Evolutionary conservation across 2,797 vertebrate genomes (phyloP), one percentile per base, ranked within the genome.

Genomic region (Myotis vivesi): DNA sequence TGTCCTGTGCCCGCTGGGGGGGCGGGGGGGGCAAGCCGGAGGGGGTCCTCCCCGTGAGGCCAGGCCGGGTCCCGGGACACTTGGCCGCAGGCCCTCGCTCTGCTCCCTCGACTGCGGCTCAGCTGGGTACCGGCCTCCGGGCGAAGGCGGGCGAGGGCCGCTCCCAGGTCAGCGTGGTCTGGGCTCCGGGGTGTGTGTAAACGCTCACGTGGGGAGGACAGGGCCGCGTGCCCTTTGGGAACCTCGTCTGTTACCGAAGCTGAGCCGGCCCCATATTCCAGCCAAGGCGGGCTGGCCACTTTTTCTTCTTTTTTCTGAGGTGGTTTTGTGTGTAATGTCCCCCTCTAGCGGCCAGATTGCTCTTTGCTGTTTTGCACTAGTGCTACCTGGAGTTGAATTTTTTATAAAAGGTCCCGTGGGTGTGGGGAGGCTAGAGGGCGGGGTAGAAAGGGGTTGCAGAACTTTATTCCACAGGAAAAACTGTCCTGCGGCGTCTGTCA

Each of bases 281-380:
- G 59, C 59, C 62, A 16, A 30, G 62, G 62, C 5, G 2, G 3
- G 57, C 59, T 16, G 59, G 28, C 12, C 16, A 1, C 28, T 30
- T 30, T 62, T 15, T 62, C 5, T 53, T 22, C 19, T 20, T 22
- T 22, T 55, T 55, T 3, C 62, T n/a, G 62, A n/a, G 17, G 17
- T 17, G 16, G 46, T 94, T 95, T 64, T 30, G 25, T 33, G 62
- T 81, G 83, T 55, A 20, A 33, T 51, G 96, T 81, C 96, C n/a
- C 97, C 97, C 95, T 95, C 97, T 97, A 94, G 97, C 89, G 97
- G 95, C 49, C 68, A 85, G 28, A 53, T 25, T 8, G 79, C 6
- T 22, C 83, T 84, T 75, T n/a, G 30, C 25, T 28, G 28, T 49
- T 91, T 38, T 64, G 15, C 72, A 33, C 8, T n/a, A 30, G 22